Conservation (phyloP, 2,797 vertebrate genomes). For the Acanthurus leucopareius region DNA sequence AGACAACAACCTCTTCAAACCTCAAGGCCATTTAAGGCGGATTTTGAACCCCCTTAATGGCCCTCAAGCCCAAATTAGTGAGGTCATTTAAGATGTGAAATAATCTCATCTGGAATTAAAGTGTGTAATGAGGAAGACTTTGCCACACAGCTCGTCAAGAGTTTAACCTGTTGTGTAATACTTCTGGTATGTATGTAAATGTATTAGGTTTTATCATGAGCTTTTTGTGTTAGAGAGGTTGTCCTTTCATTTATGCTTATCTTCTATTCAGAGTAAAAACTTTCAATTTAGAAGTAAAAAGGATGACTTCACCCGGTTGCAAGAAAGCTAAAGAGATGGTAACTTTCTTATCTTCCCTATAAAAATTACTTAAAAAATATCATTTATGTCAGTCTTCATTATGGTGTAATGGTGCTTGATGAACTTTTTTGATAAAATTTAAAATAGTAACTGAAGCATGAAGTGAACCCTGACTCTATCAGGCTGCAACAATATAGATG, state of each 20-base stretch:
- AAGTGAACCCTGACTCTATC: neutral
- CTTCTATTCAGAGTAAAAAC: conserved; percentile 40
- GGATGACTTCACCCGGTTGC: conserved; percentile 19
- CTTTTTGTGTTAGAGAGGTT: conserved; percentile 34
- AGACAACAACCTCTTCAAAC: conserved; percentile 68
- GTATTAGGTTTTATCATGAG: conserved; percentile 40
- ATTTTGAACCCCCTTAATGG: conserved; percentile 44
- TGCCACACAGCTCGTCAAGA: conserved; percentile 46
- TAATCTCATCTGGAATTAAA: conserved; percentile 56
- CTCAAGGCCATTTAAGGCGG: conserved; percentile 46
- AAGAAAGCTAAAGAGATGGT: neutral
- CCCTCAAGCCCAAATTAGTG: conserved; percentile 54
- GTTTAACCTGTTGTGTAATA: conserved; percentile 49
- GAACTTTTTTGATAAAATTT: conserved; percentile 2
- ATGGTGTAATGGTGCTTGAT: neutral
- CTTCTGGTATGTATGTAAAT: conserved; percentile 60
- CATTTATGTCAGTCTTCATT: neutral
- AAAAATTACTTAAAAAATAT: neutral
- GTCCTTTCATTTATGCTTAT: conserved; percentile 31
- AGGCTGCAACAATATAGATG: neutral
- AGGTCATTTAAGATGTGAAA: conserved; percentile 55
- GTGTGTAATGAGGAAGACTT: conserved; percentile 62
- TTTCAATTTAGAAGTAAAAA: neutral
- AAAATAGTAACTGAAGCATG: neutral
- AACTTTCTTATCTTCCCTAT: neutral